Evolutionary conservation across 2,113 vertebrate species (phyloP).

Genomic region (Pseudolaguvia tuberculata): DNA sequence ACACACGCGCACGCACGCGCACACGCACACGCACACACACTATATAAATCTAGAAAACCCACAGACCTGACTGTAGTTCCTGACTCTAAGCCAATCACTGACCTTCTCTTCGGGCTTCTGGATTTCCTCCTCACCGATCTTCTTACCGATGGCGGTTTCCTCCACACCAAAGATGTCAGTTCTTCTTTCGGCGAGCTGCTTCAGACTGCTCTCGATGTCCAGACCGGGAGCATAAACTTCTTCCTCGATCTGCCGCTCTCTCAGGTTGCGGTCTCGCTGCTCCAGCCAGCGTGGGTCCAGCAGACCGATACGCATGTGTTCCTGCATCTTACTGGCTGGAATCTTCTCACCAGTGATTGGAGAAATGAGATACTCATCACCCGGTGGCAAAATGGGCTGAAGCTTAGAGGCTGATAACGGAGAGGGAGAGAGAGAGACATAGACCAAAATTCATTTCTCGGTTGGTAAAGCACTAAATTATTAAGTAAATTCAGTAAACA

Average conservation of each 20-base stretch:
- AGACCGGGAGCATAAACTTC: slow-evolving; percentile 95
- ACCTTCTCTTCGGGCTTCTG: slow-evolving; percentile 99
- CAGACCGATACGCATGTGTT: slow-evolving; percentile 97
- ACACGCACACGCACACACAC: too few species aligned
- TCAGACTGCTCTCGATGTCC: slow-evolving; percentile 98
- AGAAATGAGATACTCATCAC: slow-evolving; percentile 94
- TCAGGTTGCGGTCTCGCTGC: slow-evolving; percentile 90
- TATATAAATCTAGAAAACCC: neutral
- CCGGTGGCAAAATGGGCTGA: slow-evolving; percentile 65
- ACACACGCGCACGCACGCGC: too few species aligned
- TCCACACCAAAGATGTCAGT: slow-evolving; percentile 98
- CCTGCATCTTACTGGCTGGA: slow-evolving; percentile 97
- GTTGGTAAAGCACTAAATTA: neutral
- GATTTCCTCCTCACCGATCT: slow-evolving; percentile 98
- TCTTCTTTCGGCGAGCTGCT: slow-evolving; percentile 96
- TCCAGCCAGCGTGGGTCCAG: slow-evolving; percentile 97
- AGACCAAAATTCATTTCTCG: too few species aligned
- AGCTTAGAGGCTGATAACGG: slow-evolving; percentile 79
- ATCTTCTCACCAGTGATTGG: slow-evolving; percentile 98
- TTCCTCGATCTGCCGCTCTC: slow-evolving; percentile 93
- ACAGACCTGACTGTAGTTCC: neutral
- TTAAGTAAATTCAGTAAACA: too few species aligned
- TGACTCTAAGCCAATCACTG: slow-evolving; percentile 4
- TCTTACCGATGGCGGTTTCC: slow-evolving; percentile 97
- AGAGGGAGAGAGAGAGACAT: slow-evolving; percentile 26